phyloP scores from a whole-genome alignment of 2,113 vertebrate species.

The Entomyzon cyanotis region DNA sequence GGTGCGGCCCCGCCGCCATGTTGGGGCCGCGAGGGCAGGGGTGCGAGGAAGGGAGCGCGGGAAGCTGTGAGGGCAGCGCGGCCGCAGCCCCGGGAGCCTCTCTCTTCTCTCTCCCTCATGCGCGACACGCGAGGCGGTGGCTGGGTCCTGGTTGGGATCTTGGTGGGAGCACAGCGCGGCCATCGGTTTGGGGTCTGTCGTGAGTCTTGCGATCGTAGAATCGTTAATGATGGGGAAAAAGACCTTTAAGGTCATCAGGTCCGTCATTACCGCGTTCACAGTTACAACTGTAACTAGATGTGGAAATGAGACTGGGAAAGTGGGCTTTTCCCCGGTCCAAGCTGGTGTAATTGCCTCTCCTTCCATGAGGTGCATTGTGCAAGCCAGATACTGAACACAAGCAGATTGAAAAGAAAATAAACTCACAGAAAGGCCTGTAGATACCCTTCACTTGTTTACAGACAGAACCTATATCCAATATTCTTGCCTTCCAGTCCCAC shows the following conservation, averaged over 20 bases:
- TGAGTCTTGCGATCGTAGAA: accelerated
- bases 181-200: accelerated
- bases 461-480: neutral
- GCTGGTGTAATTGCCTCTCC: constrained; percentile 31
- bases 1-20: neutral
- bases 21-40: neutral
- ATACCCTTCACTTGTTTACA: neutral
- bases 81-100: neutral
- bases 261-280: accelerated
- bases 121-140: too few species aligned
- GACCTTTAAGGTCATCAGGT: accelerated
- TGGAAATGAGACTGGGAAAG: neutral
- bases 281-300: constrained; percentile 39
- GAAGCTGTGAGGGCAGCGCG: neutral
- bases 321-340: constrained; percentile 1
- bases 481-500: neutral
- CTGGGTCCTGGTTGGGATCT: accelerated
- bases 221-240: neutral
- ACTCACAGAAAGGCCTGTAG: neutral
- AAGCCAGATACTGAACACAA: neutral
- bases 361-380: neutral
- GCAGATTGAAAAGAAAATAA: neutral
- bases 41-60: too few species aligned
- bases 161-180: accelerated
- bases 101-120: neutral